Percentiles rank a stretch among this genome's conserved stretches.
Evolutionary conservation across 2,797 vertebrate genomes (phyloP).

Genomic region (Rhincodon typus): DNA sequence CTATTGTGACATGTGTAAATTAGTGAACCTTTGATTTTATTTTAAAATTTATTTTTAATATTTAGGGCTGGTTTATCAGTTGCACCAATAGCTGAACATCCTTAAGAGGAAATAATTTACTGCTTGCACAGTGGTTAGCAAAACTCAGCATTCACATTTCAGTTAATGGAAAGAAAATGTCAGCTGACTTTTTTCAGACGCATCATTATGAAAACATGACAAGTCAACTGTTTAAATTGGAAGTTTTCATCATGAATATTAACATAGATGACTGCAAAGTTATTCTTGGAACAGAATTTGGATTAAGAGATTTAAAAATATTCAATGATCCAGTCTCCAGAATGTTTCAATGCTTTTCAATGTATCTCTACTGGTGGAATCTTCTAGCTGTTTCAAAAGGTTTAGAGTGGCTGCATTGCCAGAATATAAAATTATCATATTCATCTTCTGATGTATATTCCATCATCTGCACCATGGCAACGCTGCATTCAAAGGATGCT

Average conservation of each 20-base stretch:
- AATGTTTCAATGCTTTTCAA: not conserved
- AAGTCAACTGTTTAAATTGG: not conserved
- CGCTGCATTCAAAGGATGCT: not conserved
- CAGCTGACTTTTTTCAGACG: not conserved
- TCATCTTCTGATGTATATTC: not conserved
- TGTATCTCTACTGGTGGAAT: not conserved
- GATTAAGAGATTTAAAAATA: not conserved
- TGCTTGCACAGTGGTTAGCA: not conserved
- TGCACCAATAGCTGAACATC: not conserved
- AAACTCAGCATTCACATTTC: not conserved
- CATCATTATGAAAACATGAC: not conserved
- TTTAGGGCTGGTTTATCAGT: not conserved
- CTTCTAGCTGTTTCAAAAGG: not conserved
- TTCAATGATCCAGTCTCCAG: not conserved
- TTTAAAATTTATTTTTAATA: not conserved
- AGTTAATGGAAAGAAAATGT: not conserved
- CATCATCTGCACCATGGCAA: not conserved
- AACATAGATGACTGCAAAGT: not conserved
- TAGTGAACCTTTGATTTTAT: not conserved
- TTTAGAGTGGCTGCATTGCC: not conserved
- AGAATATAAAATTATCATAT: not conserved
- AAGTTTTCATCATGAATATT: not conserved
- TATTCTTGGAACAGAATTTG: not conserved
- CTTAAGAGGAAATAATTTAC: not conserved
- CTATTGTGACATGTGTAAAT: not conserved